phyloP scores from a whole-genome alignment of 2,113 vertebrate genomes.

The Chaenogobius annularis region DNA sequence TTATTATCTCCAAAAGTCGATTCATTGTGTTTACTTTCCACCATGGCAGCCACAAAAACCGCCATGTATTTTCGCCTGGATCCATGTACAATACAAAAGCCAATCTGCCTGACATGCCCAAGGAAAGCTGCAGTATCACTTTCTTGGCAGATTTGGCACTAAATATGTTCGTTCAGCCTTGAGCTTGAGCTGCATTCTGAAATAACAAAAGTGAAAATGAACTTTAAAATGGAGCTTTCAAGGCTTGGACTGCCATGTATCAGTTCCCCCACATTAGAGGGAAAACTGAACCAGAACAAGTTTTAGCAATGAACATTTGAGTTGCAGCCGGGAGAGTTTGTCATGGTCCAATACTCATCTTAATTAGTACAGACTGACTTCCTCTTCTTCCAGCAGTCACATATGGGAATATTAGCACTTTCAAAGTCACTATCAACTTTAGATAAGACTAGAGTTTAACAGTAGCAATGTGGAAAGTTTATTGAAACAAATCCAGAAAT shows the following conservation, averaged over 20 bases:
- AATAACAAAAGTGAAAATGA: slow-evolving; percentile 31
- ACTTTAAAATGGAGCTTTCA: slow-evolving; percentile 24
- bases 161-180: slow-evolving; percentile 21
- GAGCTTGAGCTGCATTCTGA: slow-evolving; percentile 23
- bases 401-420: neutral
- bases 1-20: slow-evolving; percentile 3
- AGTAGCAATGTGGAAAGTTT: neutral
- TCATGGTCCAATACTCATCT: slow-evolving; percentile 17
- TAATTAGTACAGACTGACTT: slow-evolving; percentile 7
- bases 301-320: slow-evolving; percentile 19
- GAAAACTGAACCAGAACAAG: slow-evolving; percentile 27
- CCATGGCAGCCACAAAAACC: slow-evolving; percentile 15
- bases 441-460: neutral
- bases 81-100: slow-evolving; percentile 15
- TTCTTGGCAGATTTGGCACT: slow-evolving; percentile 15
- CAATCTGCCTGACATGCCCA: slow-evolving; percentile 15
- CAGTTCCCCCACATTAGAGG: slow-evolving; percentile 13
- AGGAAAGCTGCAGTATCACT: slow-evolving; percentile 12
- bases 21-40: slow-evolving; percentile 6
- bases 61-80: slow-evolving; percentile 10
- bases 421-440: neutral
- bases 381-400: neutral
- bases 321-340: slow-evolving; percentile 12
- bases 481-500: neutral
- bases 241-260: slow-evolving; percentile 18